Evolutionary conservation across 2,797 vertebrate genomes (phyloP).

Genomic region (Oreochromis mossambicus): DNA sequence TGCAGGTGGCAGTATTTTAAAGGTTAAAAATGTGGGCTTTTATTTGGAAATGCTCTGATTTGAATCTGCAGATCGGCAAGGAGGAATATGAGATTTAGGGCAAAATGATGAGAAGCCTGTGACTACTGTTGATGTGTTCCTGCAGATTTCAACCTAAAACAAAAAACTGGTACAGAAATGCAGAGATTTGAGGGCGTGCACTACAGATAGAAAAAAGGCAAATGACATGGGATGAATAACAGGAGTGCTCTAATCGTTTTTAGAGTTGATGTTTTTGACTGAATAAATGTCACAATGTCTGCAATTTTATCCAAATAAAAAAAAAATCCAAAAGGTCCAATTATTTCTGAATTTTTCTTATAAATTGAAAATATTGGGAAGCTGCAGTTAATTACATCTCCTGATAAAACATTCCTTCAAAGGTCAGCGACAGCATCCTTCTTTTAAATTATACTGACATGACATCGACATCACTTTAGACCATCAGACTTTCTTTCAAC

Average conservation of each 20-base stretch:
- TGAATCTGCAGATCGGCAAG: slow-evolving; percentile 13
- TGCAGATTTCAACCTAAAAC: neutral
- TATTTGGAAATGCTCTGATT: slow-evolving; percentile 31
- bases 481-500: neutral
- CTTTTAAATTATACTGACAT: neutral
- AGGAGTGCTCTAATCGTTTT: neutral
- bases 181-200: neutral
- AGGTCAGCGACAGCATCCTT: neutral
- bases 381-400: neutral
- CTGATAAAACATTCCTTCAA: neutral
- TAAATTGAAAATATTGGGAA: neutral
- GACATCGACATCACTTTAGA: neutral
- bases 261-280: neutral
- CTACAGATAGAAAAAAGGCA: neutral
- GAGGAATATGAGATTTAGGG: slow-evolving; percentile 17
- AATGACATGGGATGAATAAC: neutral
- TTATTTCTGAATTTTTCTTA: neutral
- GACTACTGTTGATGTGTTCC: neutral
- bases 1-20: slow-evolving; percentile 53
- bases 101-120: slow-evolving; percentile 13
- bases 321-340: neutral
- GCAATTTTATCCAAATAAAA: neutral
- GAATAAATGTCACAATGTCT: neutral
- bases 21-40: slow-evolving; percentile 55
- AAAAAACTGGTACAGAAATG: neutral